A percentile compares a stretch with the other conserved stretches of the same genome.
These are phyloP conservation scores for Eilema sororculum DNA, from an alignment of 2,888 invertebrate genomes.

Conservation along the genomic window DNA sequence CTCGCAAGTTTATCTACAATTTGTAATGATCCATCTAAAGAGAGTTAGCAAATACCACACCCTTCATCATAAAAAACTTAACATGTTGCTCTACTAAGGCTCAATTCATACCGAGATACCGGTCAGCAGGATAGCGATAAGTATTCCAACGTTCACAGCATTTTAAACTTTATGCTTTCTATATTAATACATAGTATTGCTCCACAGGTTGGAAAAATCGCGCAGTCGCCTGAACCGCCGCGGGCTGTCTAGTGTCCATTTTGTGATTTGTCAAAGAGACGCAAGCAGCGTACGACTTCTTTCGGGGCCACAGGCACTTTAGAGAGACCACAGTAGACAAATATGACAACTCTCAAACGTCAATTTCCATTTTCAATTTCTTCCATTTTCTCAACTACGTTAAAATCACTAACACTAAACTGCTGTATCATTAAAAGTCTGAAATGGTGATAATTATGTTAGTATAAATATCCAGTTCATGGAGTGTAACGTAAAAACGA, in stretches of 20 bases:
- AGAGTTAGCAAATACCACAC: neutral
- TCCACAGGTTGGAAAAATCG: too few species aligned
- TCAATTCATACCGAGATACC: neutral
- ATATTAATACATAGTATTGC: neutral
- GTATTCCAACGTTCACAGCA: neutral
- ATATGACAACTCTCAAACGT: too few species aligned
- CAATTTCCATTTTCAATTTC: too few species aligned
- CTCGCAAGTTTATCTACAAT: neutral
- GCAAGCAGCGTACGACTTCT: slow-evolving; percentile 32
- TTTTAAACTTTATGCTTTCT: neutral
- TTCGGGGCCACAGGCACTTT: slow-evolving; percentile 5
- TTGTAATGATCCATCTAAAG: neutral
- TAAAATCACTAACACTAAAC: too few species aligned
- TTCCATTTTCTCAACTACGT: too few species aligned
- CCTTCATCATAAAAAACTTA: neutral
- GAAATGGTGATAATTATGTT: too few species aligned
- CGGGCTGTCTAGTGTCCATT: too few species aligned
- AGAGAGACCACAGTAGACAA: too few species aligned
- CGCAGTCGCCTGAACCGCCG: too few species aligned
- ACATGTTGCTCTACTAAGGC: neutral
- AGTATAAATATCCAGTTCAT: too few species aligned
- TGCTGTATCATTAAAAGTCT: too few species aligned
- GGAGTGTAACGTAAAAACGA: too few species aligned
- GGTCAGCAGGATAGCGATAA: neutral
- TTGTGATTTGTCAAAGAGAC: slow-evolving; percentile 33